These are phyloP conservation scores for Gambusia holbrooki DNA, from an alignment of 2,113 vertebrate species.

Conservation along the genomic window DNA sequence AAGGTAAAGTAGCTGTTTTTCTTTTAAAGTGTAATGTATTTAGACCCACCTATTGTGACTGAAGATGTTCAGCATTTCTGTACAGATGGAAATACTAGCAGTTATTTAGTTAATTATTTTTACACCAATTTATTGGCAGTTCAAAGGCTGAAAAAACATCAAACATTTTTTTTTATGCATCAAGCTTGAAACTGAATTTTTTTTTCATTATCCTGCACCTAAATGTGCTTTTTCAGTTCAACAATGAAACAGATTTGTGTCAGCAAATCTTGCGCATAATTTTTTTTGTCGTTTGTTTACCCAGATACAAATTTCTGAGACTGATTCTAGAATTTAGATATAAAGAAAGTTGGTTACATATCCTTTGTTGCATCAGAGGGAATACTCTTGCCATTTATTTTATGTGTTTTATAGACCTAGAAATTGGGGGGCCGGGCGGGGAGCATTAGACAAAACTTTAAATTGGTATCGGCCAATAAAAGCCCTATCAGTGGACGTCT, in stretches of 20 bases:
- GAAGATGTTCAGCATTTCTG: too few relatives aligned
- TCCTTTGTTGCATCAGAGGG: background rate
- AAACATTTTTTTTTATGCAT: background rate
- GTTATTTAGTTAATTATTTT: too few relatives aligned
- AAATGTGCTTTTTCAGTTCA: background rate
- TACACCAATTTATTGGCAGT: too few relatives aligned
- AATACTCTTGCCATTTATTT: background rate
- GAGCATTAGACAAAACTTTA: background rate
- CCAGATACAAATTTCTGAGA: too few relatives aligned
- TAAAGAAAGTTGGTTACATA: background rate
- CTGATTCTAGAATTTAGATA: too few relatives aligned
- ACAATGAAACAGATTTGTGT: too few relatives aligned
- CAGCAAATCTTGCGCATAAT: background rate
- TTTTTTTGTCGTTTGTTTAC: too few relatives aligned
- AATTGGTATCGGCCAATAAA: background rate
- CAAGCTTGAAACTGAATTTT: background rate
- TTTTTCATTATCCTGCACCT: background rate
- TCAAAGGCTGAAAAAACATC: too few relatives aligned
- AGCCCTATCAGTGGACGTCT: background rate
- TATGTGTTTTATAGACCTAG: background rate
- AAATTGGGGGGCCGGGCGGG: background rate
- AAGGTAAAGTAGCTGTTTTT: too few relatives aligned
- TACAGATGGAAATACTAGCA: too few relatives aligned
- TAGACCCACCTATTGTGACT: too few relatives aligned
- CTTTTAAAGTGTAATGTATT: too few relatives aligned